phyloP scores from a whole-genome alignment of 2,888 invertebrate species.

The Dynastes tityus region DNA sequence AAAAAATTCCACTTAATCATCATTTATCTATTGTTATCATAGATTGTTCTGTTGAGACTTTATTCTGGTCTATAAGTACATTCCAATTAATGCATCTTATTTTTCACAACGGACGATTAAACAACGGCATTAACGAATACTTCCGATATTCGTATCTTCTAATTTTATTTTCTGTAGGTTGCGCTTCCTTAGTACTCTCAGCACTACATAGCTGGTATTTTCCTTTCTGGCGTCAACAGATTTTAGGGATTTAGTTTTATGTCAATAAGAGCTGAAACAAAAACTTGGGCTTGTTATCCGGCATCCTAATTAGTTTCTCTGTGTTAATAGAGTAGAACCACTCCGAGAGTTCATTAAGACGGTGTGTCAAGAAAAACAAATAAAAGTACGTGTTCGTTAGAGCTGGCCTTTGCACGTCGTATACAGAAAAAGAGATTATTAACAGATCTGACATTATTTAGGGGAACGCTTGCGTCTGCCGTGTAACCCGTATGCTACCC shows the following conservation, averaged over 20 bases:
- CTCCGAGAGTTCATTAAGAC: constrained; percentile 39
- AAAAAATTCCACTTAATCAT: too few relatives aligned
- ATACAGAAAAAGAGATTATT: constrained; percentile 36
- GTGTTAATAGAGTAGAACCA: constrained; percentile 45
- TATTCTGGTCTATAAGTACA: too few relatives aligned
- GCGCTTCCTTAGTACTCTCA: background rate
- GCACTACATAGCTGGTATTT: background rate
- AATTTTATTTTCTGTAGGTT: background rate
- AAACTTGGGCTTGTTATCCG: constrained; percentile 31
- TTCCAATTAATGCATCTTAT: too few relatives aligned
- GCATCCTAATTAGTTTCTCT: constrained; percentile 44
- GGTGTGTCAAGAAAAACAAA: constrained; percentile 44
- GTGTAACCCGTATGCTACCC: background rate
- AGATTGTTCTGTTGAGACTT: too few relatives aligned
- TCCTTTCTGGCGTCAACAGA: constrained; percentile 27
- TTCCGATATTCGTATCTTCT: too few relatives aligned
- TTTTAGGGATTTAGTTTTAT: constrained; percentile 41
- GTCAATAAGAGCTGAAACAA: constrained; percentile 39
- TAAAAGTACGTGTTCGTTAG: constrained; percentile 34
- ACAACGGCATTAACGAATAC: too few relatives aligned
- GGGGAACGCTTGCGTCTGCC: background rate
- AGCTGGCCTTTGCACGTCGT: constrained; percentile 16
- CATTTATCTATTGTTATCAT: too few relatives aligned
- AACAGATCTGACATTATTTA: constrained; percentile 39
- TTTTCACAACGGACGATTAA: too few relatives aligned